Percentiles rank a stretch among this genome's conserved stretches.
These are phyloP conservation scores for Bombus waltoni DNA, from an alignment of 1,140 invertebrate species.

Conservation along the genomic window DNA sequence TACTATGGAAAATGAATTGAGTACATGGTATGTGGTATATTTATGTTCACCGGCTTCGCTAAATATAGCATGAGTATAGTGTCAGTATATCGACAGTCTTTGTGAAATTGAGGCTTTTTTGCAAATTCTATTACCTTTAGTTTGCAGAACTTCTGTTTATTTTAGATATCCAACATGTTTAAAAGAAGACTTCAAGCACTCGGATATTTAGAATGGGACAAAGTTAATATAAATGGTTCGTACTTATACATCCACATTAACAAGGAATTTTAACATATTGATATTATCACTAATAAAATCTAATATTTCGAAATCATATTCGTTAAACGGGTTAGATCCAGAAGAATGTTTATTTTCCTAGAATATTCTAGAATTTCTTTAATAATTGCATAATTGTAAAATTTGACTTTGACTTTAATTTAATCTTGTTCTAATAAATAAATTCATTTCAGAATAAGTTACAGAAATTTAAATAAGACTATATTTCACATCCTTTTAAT, in stretches of 20 bases:
- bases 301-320: not conserved
- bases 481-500: too few species aligned
- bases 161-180: slow-evolving; percentile 83
- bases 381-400: too few species aligned
- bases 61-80: not conserved
- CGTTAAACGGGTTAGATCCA: not conserved
- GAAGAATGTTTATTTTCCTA: not conserved
- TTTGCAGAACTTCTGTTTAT: not conserved
- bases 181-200: slow-evolving; percentile 89
- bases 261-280: slow-evolving; percentile 18
- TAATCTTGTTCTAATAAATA: too few species aligned
- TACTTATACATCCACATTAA: slow-evolving; percentile 48
- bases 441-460: too few species aligned
- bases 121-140: not conserved
- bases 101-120: not conserved
- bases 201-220: slow-evolving; percentile 88
- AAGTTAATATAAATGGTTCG: slow-evolving; percentile 85
- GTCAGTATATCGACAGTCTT: not conserved
- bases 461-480: too few species aligned
- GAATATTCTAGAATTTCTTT: not conserved
- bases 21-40: not conserved
- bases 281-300: not conserved
- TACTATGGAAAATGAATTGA: not conserved
- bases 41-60: not conserved
- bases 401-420: too few species aligned